Evolutionary conservation across 1,140 invertebrate genomes (phyloP).

Genomic region (Papilio aristodemus): DNA sequence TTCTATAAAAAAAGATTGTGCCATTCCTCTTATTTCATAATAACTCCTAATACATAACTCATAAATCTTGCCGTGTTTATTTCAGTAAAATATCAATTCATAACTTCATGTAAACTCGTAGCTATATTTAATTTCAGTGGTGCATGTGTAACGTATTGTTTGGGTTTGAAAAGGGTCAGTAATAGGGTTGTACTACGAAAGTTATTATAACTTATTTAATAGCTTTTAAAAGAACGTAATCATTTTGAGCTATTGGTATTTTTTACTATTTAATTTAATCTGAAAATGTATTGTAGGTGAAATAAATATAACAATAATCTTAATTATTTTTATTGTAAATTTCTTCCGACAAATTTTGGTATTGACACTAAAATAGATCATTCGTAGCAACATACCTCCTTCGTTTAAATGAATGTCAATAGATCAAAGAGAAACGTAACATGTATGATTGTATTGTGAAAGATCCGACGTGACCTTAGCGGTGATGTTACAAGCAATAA

Average conservation of each 20-base stretch:
- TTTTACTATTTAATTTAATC: too few species aligned
- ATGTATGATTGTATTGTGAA: conserved; percentile 20
- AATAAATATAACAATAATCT: too few species aligned
- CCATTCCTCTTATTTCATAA: too few species aligned
- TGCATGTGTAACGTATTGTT: neutral
- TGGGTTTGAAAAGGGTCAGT: neutral
- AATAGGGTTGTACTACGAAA: neutral
- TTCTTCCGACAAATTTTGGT: too few species aligned
- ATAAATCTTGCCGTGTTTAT: too few species aligned
- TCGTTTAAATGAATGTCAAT: neutral
- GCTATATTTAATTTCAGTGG: neutral
- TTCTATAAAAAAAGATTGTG: too few species aligned
- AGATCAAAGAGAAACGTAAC: conserved; percentile 1
- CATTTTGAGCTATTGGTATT: too few species aligned
- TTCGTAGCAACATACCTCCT: neutral
- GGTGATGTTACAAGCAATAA: conserved; percentile 26
- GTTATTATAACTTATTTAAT: neutral
- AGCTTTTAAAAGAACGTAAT: neutral
- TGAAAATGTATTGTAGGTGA: too few species aligned
- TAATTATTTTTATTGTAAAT: too few species aligned
- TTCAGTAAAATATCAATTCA: neutral
- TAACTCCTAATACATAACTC: too few species aligned
- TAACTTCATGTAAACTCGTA: neutral
- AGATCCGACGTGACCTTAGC: neutral
- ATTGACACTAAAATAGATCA: neutral